Percentiles rank a stretch among this genome's conserved stretches.
Evolutionary conservation across 2,888 invertebrate genomes (phyloP).

Genomic region (Morpho deidamia): DNA sequence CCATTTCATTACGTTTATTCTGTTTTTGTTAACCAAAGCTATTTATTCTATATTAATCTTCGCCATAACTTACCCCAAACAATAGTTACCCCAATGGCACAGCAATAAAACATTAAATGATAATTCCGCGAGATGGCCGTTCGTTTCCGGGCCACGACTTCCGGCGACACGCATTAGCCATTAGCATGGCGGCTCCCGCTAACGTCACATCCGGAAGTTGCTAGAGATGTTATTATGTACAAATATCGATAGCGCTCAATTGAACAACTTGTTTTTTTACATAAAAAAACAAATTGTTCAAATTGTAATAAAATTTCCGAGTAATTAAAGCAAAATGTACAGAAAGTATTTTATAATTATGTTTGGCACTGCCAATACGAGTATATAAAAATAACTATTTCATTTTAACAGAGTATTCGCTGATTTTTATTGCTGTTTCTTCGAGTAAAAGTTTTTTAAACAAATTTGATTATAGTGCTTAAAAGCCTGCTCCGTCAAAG

Average conservation of each 20-base stretch:
- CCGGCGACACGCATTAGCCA: constrained; percentile 74
- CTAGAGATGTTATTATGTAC: constrained; percentile 20
- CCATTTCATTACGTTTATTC: too few relatives aligned
- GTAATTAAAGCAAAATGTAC: too few relatives aligned
- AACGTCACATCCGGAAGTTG: constrained; percentile 56
- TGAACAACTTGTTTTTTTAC: neutral
- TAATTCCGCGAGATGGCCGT: constrained; percentile 66
- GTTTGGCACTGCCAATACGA: too few relatives aligned
- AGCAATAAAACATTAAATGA: constrained; percentile 71
- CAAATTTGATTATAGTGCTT: too few relatives aligned
- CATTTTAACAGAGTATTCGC: too few relatives aligned
- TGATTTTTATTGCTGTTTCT: too few relatives aligned
- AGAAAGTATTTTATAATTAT: too few relatives aligned
- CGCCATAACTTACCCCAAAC: constrained; percentile 10
- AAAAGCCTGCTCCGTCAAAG: too few relatives aligned
- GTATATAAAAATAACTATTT: too few relatives aligned
- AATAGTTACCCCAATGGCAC: constrained; percentile 34
- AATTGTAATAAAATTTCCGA: too few relatives aligned
- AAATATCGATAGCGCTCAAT: constrained; percentile 9
- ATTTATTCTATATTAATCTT: constrained; percentile 7
- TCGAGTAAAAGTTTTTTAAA: neutral
- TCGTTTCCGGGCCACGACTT: constrained; percentile 59
- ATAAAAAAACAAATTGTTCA: too few relatives aligned
- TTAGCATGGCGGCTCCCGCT: constrained; percentile 62
- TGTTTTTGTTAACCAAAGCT: neutral